Conservation (phyloP, 2,113 vertebrate genomes). For the Puntigrus tetrazona region DNA sequence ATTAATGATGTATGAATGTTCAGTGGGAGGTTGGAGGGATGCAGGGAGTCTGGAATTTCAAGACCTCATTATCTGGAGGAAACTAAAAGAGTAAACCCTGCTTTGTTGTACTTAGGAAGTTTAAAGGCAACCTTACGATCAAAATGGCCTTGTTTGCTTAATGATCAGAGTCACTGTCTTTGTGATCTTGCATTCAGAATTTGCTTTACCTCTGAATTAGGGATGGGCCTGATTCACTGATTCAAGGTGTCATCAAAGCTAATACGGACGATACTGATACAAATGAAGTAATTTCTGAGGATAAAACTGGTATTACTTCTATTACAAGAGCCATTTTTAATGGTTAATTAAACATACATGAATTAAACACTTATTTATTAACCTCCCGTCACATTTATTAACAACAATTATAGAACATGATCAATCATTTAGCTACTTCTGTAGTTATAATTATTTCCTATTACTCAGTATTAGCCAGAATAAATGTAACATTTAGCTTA, state of each 20-base stretch:
- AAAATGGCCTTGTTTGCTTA: background rate
- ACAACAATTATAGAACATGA: background rate
- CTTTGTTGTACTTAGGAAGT: background rate
- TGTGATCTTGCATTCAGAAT: background rate
- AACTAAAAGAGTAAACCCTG: background rate
- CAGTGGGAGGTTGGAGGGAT: constrained; percentile 65
- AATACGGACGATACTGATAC: background rate
- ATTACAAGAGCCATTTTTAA: too few species aligned
- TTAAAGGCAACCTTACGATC: background rate
- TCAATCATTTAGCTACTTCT: background rate
- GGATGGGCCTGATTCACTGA: background rate
- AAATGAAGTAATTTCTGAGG: background rate
- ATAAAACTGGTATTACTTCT: background rate
- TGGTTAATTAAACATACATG: background rate
- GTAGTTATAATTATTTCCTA: background rate
- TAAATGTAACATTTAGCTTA: background rate
- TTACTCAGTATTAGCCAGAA: background rate
- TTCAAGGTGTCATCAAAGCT: background rate
- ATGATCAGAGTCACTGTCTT: background rate
- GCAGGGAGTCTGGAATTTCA: constrained; percentile 61
- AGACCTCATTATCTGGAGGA: constrained; percentile 72
- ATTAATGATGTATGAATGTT: constrained; percentile 80
- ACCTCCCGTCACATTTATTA: background rate
- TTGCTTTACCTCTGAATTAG: background rate
- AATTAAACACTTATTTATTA: background rate